Percentiles rank a stretch among this genome's conserved stretches.
These are phyloP conservation scores for Dendroctonus valens DNA, from an alignment of 1,140 invertebrate genomes.

Conservation along the genomic window DNA sequence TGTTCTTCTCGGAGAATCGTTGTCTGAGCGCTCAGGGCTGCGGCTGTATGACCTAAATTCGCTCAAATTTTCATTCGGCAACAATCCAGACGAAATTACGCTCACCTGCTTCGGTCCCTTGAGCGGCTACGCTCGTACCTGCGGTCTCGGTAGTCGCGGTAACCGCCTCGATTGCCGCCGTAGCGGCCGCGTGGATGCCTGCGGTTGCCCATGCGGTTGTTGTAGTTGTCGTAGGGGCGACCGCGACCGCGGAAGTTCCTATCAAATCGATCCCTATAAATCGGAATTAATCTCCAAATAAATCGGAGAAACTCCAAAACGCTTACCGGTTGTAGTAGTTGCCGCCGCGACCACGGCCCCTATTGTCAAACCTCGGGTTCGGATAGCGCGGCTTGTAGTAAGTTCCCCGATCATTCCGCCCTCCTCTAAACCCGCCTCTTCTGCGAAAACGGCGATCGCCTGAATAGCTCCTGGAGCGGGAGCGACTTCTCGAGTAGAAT, in stretches of 20 bases:
- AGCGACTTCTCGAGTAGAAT: constrained; percentile 62
- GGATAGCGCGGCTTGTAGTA: constrained; percentile 74
- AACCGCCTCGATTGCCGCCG: constrained; percentile 49
- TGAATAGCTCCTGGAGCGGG: constrained; percentile 63
- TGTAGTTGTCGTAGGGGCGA: constrained; percentile 43
- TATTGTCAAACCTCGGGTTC: constrained; percentile 53
- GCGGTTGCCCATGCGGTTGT: constrained; percentile 33
- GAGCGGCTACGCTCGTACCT: constrained; percentile 53
- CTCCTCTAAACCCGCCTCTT: constrained; percentile 55
- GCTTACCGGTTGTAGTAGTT: constrained; percentile 51
- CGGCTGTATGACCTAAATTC: constrained; percentile 42
- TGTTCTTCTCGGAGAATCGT: constrained; percentile 37
- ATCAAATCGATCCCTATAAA: constrained; percentile 54
- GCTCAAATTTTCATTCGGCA: no score
- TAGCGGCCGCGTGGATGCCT: constrained; percentile 45
- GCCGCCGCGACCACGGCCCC: constrained; percentile 54
- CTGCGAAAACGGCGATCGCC: constrained; percentile 56
- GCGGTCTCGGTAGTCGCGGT: constrained; percentile 64
- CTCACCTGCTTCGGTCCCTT: constrained; percentile 46
- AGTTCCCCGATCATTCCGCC: constrained; percentile 64
- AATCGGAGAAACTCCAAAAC: no score
- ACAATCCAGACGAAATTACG: neutral
- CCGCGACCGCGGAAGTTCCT: constrained; percentile 42
- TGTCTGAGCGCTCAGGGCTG: constrained; percentile 46
- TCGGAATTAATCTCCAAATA: no score